Percentiles rank a stretch among this genome's conserved stretches.
Conservation (phyloP, 2,888 invertebrate species). For the Lasius fuliginosus region DNA sequence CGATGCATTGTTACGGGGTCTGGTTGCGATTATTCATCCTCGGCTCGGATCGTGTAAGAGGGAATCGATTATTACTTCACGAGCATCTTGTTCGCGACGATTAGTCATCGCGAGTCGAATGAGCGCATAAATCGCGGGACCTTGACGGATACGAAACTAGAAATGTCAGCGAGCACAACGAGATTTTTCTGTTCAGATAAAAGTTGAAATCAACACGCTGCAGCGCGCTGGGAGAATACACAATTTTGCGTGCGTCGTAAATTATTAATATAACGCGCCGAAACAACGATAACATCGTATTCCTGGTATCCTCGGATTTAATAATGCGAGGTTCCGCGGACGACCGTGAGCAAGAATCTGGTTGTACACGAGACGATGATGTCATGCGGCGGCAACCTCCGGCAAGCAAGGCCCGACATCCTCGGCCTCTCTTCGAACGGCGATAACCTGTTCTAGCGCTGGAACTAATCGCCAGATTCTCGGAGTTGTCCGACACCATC, state of each 20-base stretch:
- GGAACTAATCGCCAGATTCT: conserved; percentile 53
- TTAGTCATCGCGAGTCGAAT: conserved; percentile 36
- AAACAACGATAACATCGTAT: conserved; percentile 1
- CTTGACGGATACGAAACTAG: conserved; percentile 4
- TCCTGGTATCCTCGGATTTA: not conserved
- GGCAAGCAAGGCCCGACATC: conserved; percentile 58
- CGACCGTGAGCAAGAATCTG: conserved; percentile 62
- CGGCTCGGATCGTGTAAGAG: conserved; percentile 7
- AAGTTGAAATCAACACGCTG: not conserved
- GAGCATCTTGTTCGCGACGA: conserved; percentile 21
- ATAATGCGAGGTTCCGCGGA: conserved; percentile 25
- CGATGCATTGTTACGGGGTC: conserved; percentile 13
- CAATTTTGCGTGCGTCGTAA: not conserved
- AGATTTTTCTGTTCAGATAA: not conserved
- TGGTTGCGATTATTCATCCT: conserved; percentile 38
- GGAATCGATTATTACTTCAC: conserved; percentile 41
- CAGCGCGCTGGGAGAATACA: not conserved
- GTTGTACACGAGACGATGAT: conserved; percentile 61
- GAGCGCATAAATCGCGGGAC: not conserved
- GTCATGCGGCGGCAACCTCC: conserved; percentile 60
- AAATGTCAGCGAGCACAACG: not conserved
- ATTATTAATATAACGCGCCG: not conserved
- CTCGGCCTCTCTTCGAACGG: conserved; percentile 39
- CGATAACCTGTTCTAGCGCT: conserved; percentile 64
- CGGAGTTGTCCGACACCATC: conserved; percentile 43